Base-by-base conservation (phyloP, 2,113 vertebrate species). In the Sterrhoptilus dennistouni region DNA sequence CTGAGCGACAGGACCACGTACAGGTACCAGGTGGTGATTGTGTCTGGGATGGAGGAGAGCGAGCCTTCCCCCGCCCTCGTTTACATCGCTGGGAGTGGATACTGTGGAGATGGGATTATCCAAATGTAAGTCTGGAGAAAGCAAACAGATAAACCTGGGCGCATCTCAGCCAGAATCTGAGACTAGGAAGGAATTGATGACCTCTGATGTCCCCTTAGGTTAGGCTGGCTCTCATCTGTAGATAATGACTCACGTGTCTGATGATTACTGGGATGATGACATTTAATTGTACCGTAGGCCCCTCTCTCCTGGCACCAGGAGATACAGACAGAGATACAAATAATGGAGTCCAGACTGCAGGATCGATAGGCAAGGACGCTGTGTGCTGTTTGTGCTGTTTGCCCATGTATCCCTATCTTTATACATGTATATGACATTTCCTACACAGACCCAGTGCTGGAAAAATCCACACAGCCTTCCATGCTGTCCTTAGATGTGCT, bases 101-200 rank as follows among this genome's bases (percentile, higher is more conserved):
- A 99, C 97, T 99, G 99, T 31, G 99, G 99, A 14, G 99, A 99
- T 6, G 99, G 99, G 78, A 95, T 97, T 66, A 99, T 99, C 91
- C 99, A 99, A 97, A 99, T 96, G 99, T 99, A 98, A 98, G 98
- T 96, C 64, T 84, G 60, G 23, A 57, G 45, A 0, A 0, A 86
- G 54, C 84, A 93, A 91, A 86, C 82, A 53, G 68, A 80, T 60
- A 83, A 31, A 88, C 53, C 22, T 9, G 29, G 42, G 47, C 38
- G 20, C 50, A 83, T 80, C 80, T 85, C 10, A 60, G 86, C 63
- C 63, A 91, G 54, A 69, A 56, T 54, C 42, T 16, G 60, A 61
- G 77, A 50, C 44, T 71, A 68, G 69, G 75, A 66, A 94, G 81
- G 86, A 91, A 77, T 9, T 77, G 80, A 85, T 88, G 92, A 92